These are phyloP conservation scores for Corella eumyota DNA, from an alignment of 23 tunicate species.

Conservation along the genomic window DNA sequence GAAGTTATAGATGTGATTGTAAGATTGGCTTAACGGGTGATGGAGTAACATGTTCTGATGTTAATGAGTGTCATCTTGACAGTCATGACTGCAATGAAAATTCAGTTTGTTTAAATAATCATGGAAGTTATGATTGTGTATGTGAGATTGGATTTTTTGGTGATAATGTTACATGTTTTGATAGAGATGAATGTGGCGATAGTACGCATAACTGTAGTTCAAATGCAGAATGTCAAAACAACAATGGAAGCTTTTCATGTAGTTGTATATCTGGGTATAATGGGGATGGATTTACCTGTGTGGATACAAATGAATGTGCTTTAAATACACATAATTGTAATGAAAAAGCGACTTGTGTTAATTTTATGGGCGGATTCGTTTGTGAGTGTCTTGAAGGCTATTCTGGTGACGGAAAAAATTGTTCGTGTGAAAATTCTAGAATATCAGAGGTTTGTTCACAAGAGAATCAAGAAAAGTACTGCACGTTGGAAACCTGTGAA, in stretches of 20 bases:
- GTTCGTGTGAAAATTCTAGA: too few species aligned
- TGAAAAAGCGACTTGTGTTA: not conserved
- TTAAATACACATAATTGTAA: too few species aligned
- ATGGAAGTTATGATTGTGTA: slow-evolving; percentile 4
- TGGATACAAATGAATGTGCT: slow-evolving; percentile 9
- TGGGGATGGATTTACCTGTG: slow-evolving; percentile 2
- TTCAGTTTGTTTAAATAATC: slow-evolving; percentile 8
- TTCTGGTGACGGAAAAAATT: not conserved
- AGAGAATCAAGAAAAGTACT: too few species aligned
- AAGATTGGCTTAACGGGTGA: slow-evolving; percentile 6
- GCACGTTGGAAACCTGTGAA: too few species aligned
- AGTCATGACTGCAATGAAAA: not conserved
- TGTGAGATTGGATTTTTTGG: slow-evolving; percentile 17
- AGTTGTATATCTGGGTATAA: slow-evolving; percentile 1
- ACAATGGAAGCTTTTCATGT: slow-evolving; percentile 1
- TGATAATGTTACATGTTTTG: slow-evolving; percentile 9
- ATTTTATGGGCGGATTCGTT: not conserved
- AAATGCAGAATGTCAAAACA: slow-evolving; percentile 7
- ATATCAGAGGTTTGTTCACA: too few species aligned
- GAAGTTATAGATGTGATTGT: slow-evolving; percentile 16
- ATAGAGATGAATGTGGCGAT: slow-evolving; percentile 13
- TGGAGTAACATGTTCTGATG: slow-evolving; percentile 11
- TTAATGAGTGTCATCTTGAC: slow-evolving; percentile 15
- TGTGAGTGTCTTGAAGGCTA: slow-evolving; percentile 2
- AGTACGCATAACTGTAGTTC: not conserved